phyloP scores from a whole-genome alignment of 2,113 vertebrate genomes.

The Struthio camelus region DNA sequence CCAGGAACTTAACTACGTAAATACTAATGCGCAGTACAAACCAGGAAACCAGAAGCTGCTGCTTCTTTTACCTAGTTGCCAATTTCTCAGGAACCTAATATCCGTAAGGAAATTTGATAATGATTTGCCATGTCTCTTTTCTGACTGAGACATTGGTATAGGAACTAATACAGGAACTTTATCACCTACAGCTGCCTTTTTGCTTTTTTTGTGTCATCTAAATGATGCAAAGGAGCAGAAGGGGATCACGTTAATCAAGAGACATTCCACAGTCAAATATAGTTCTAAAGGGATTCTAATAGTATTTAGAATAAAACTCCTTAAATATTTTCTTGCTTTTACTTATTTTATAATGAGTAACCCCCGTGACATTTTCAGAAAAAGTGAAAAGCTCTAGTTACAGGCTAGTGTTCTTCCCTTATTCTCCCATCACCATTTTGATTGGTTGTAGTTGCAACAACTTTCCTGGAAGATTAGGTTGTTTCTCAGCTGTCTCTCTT shows the following conservation, averaged over 20 bases:
- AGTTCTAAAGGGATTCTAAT: too few relatives aligned
- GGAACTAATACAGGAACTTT: not conserved
- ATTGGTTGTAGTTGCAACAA: fast-evolving
- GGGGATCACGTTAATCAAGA: not conserved
- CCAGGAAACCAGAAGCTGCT: fast-evolving
- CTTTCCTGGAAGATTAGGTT: not conserved
- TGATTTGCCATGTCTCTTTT: not conserved
- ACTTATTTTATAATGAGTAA: not conserved
- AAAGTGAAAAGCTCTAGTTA: not conserved
- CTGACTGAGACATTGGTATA: not conserved
- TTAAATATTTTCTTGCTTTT: not conserved
- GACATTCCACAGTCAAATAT: not conserved
- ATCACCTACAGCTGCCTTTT: not conserved
- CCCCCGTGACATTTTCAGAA: not conserved
- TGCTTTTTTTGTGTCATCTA: not conserved
- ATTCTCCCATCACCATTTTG: not conserved
- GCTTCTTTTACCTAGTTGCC: not conserved
- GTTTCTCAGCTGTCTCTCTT: not conserved
- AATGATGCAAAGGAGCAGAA: not conserved
- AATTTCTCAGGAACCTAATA: not conserved
- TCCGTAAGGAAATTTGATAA: not conserved
- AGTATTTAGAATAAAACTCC: not conserved
- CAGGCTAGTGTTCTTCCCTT: not conserved
- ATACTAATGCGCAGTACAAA: not conserved
- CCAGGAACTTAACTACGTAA: not conserved